These are phyloP conservation scores for Hepsetus odoe DNA, from an alignment of 2,113 vertebrate species.

Conservation along the genomic window DNA sequence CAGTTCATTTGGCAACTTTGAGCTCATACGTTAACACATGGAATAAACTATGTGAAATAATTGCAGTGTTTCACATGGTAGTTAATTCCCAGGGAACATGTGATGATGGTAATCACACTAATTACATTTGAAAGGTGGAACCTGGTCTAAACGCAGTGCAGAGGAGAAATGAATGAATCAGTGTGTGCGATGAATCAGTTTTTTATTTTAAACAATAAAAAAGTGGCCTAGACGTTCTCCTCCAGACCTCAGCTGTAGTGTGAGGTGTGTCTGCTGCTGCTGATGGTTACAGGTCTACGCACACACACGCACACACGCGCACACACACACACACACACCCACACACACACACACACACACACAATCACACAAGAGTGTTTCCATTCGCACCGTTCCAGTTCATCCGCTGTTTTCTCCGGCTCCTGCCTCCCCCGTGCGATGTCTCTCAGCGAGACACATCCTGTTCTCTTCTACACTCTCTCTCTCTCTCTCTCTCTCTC, in stretches of 20 bases:
- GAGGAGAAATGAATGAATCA: background rate
- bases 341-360: slow-evolving; percentile 22
- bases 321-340: no score
- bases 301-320: background rate
- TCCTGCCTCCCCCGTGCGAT: slow-evolving; percentile 33
- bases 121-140: no score
- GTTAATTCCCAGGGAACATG: no score
- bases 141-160: no score
- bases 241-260: background rate
- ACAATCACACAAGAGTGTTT: slow-evolving; percentile 34
- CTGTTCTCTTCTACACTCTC: background rate
- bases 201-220: background rate
- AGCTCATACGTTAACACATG: no score
- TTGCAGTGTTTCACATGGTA: no score
- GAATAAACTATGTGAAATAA: no score
- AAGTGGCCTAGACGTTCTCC: background rate
- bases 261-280: background rate
- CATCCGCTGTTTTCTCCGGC: slow-evolving; percentile 44
- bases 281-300: background rate
- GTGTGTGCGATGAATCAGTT: background rate
- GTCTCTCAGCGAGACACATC: slow-evolving; percentile 29
- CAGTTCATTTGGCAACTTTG: no score
- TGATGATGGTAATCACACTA: no score
- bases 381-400: slow-evolving; percentile 39
- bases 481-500: background rate